A percentile compares a stretch with the other conserved stretches of the same genome.
Evolutionary conservation across 2,797 vertebrate genomes (phyloP).

Genomic region (Hoplostethus mediterraneus): DNA sequence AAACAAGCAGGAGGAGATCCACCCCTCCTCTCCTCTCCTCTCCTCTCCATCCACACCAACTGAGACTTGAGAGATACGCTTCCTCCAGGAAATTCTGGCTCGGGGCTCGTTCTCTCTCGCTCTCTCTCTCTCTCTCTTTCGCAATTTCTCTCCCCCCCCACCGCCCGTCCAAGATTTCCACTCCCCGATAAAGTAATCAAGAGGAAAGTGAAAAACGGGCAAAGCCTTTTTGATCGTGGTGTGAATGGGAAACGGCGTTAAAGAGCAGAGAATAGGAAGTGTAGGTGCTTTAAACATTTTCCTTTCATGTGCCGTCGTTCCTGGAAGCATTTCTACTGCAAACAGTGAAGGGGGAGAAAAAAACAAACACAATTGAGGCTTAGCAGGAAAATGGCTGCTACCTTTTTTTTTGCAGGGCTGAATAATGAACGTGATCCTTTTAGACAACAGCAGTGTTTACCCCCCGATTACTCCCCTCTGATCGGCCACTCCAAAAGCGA

Average conservation of each 20-base stretch:
- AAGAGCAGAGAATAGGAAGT: conserved; percentile 53
- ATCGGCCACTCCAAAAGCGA: conserved; percentile 78
- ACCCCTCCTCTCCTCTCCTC: too few relatives aligned
- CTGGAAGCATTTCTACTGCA: conserved; percentile 77
- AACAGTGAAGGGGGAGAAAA: conserved; percentile 55
- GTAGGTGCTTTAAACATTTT: conserved; percentile 63
- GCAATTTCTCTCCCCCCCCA: conserved; percentile 59
- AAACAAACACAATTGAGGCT: conserved; percentile 47
- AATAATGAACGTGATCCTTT: conserved; percentile 84
- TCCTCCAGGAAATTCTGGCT: conserved; percentile 82
- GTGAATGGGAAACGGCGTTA: conserved; percentile 31
- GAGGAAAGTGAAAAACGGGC: conserved; percentile 46
- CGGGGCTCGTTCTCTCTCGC: conserved; percentile 4
- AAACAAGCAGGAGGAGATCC: conserved; percentile 79
- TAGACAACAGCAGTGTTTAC: conserved; percentile 84
- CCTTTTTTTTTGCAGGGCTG: conserved; percentile 75
- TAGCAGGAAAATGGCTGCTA: conserved; percentile 69
- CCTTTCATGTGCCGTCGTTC: conserved; percentile 71
- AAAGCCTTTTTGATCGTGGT: conserved; percentile 54
- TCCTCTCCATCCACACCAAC: conserved; percentile 72
- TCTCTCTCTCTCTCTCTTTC: neutral
- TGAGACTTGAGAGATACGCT: conserved; percentile 77
- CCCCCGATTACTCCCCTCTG: conserved; percentile 78
- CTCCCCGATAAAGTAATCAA: conserved; percentile 75
- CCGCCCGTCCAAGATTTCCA: conserved; percentile 76